Evolutionary conservation across 2,888 invertebrate species (phyloP).

Genomic region (Clivina fossor): DNA sequence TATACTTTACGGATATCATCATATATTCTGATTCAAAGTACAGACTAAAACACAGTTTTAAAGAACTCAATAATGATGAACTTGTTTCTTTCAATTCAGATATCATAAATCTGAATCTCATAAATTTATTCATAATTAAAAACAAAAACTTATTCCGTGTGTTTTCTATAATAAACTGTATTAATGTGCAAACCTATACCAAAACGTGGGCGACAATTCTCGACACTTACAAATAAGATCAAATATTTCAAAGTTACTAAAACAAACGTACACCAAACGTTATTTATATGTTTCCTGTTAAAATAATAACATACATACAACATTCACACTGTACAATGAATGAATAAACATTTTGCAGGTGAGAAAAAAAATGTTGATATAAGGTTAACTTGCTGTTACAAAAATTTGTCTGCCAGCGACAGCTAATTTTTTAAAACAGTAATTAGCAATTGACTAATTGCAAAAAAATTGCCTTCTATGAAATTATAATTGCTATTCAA

Average conservation of each 20-base stretch:
- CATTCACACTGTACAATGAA: constrained; percentile 25
- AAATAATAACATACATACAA: no score
- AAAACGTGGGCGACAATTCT: no score
- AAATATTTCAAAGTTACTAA: constrained; percentile 28
- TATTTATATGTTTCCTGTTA: constrained; percentile 33
- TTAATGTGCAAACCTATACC: no score
- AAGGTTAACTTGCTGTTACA: constrained; percentile 5
- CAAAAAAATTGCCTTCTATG: constrained; percentile 6
- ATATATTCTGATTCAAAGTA: no score
- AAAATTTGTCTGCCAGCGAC: neutral
- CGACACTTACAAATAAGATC: constrained; percentile 24
- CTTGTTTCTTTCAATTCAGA: no score
- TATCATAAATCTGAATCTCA: no score
- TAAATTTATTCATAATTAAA: no score
- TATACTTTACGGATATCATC: no score
- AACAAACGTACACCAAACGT: constrained; percentile 27
- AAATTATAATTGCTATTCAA: constrained; percentile 2
- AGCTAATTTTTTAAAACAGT: neutral
- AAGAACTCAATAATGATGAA: no score
- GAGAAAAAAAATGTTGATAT: constrained; percentile 9
- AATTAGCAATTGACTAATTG: constrained; percentile 12
- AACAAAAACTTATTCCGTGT: no score
- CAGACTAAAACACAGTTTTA: no score
- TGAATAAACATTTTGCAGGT: constrained; percentile 8
- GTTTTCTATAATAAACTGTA: no score